A percentile compares a stretch with the other conserved stretches of the same genome.
These are phyloP conservation scores for Chinchilla lanigera DNA, from an alignment of 2,113 vertebrate species.

Conservation along the genomic window DNA sequence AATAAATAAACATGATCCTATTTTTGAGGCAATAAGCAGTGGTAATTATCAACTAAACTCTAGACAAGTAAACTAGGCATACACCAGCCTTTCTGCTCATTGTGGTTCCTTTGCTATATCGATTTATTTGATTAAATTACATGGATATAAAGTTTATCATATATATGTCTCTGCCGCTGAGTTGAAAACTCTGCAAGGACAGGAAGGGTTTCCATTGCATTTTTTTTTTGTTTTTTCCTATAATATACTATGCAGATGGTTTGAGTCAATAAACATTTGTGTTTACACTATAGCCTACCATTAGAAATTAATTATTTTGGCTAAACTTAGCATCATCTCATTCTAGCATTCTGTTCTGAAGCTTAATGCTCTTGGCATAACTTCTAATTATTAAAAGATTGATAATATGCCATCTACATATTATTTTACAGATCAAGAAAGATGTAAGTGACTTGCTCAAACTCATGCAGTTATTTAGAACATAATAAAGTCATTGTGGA, in stretches of 20 bases:
- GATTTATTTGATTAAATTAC: conserved; percentile 14
- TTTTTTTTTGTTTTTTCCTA: neutral
- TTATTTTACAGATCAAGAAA: conserved; percentile 21
- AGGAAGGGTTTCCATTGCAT: neutral
- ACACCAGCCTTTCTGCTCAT: neutral
- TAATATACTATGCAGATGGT: neutral
- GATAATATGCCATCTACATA: neutral
- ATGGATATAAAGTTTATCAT: neutral
- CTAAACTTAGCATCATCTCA: neutral
- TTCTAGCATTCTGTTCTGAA: conserved; percentile 17
- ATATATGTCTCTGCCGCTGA: neutral
- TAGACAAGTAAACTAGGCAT: neutral
- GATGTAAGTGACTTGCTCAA: neutral
- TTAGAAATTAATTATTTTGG: conserved; percentile 34
- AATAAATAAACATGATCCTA: neutral
- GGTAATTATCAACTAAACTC: conserved; percentile 8
- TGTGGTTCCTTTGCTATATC: neutral
- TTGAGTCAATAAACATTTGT: neutral
- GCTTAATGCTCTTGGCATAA: neutral
- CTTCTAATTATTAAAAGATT: neutral
- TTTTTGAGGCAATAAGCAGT: neutral
- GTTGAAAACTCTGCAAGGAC: conserved; percentile 15
- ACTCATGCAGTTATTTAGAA: neutral
- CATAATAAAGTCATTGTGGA: conserved; percentile 30
- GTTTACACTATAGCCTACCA: neutral